phyloP scores from a whole-genome alignment of 2,113 vertebrate species.

The Corythornis cristatus region DNA sequence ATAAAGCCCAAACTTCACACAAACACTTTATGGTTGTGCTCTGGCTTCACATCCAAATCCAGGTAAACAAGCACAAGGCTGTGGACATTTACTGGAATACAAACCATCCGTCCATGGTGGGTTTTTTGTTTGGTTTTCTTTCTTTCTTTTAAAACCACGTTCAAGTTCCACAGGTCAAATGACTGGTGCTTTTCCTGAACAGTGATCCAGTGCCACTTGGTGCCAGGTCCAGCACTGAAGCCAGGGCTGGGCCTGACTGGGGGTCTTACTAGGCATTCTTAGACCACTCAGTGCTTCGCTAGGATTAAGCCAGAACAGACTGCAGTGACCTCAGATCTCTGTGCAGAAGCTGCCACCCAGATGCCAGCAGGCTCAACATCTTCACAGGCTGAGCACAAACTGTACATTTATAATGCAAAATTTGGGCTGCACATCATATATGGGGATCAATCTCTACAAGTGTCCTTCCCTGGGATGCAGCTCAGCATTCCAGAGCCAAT shows the following conservation, averaged over 20 bases:
- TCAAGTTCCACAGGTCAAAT: background rate
- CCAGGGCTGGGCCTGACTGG: background rate
- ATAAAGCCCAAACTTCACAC: background rate
- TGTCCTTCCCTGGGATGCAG: background rate
- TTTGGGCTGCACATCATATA: background rate
- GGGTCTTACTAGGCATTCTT: background rate
- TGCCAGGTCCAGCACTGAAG: background rate
- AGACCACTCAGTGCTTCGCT: background rate
- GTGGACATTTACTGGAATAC: background rate
- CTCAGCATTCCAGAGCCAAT: background rate
- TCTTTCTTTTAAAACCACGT: background rate
- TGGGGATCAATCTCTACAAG: background rate
- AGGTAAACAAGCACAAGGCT: background rate
- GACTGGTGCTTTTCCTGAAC: background rate
- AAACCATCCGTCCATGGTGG: background rate
- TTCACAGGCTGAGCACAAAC: background rate
- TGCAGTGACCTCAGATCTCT: background rate
- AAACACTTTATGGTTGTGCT: background rate
- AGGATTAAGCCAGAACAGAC: background rate
- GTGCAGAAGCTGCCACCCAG: background rate
- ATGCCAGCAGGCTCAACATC: background rate
- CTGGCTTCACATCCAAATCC: background rate
- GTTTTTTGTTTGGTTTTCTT: too few species aligned
- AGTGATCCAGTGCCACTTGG: background rate
- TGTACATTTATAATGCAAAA: background rate